Evolutionary conservation across 2,113 vertebrate genomes (phyloP).

Genomic region (Erinaceus europaeus): DNA sequence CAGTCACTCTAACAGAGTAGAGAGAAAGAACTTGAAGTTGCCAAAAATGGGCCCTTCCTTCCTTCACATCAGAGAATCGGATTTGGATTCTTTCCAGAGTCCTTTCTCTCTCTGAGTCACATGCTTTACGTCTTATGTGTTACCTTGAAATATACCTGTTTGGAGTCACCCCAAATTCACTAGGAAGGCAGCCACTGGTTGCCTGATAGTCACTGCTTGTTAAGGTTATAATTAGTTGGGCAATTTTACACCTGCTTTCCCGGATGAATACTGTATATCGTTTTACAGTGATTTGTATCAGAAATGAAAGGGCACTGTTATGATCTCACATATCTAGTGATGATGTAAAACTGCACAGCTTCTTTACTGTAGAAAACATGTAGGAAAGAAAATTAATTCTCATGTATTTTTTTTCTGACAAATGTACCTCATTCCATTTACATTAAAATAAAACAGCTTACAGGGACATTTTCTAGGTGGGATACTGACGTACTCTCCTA

Average conservation of each 20-base stretch:
- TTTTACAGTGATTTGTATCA: slow-evolving; percentile 59
- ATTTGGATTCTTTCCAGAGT: background rate
- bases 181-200: slow-evolving; percentile 17
- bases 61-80: background rate
- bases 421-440: too few species aligned
- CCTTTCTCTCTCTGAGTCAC: background rate
- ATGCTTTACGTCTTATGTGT: background rate
- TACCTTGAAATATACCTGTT: slow-evolving; percentile 53
- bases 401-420: background rate
- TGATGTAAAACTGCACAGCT: background rate
- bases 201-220: slow-evolving; percentile 40
- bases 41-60: background rate
- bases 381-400: background rate
- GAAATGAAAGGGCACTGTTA: slow-evolving; percentile 43
- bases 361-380: background rate
- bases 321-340: background rate
- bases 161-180: slow-evolving; percentile 32
- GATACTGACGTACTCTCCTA: background rate
- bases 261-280: slow-evolving; percentile 54
- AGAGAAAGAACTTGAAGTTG: background rate
- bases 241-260: slow-evolving; percentile 68
- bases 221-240: slow-evolving; percentile 64
- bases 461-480: background rate
- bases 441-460: too few species aligned
- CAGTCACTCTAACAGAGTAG: slow-evolving; percentile 2